Base-by-base conservation (phyloP, 2,797 vertebrate genomes). In the Enteromius unitaeniatus region DNA sequence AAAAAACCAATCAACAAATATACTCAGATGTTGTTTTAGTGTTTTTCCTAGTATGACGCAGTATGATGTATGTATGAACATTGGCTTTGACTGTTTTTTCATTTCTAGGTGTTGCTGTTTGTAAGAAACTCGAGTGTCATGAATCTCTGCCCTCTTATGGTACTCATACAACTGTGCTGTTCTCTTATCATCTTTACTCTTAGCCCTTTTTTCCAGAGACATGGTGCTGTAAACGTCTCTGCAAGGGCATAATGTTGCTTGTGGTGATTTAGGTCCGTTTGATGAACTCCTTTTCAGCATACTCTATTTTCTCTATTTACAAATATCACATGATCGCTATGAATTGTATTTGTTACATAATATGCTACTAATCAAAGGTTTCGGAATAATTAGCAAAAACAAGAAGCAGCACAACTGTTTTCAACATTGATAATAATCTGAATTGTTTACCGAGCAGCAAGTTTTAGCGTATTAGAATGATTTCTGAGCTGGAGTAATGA, bases 41-140 rank as follows among this genome's bases (percentile, higher is more conserved):
- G 19, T 7, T 55, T 17, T 15, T 70, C 49, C n/a, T n/a, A n/a
- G n/a, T n/a, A n/a, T n/a, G n/a, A n/a, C n/a, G n/a, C n/a, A n/a
- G n/a, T n/a, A n/a, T n/a, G n/a, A n/a, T n/a, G n/a, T n/a, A n/a
- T n/a, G n/a, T n/a, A n/a, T n/a, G n/a, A n/a, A n/a, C n/a, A n/a
- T n/a, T n/a, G n/a, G n/a, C n/a, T n/a, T n/a, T n/a, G 73, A 75
- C 84, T 88, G 40, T 86, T 49, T 89, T 86, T 87, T 67, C 42
- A 55, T 69, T 79, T 86, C 85, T 65, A 94, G 93, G 93, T 90
- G 88, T 94, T 83, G 88, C 86, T 31, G 89, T 91, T 62, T 79
- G 68, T 86, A 88, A 85, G 82, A 90, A 78, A 89, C 73, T 64
- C 80, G 86, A 90, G 76, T 69, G 85, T 84, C 84, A 14, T 75